A percentile compares a stretch with the other conserved stretches of the same genome.
These are phyloP conservation scores for Hyposoter didymator DNA, from an alignment of 2,888 invertebrate species.

Conservation along the genomic window DNA sequence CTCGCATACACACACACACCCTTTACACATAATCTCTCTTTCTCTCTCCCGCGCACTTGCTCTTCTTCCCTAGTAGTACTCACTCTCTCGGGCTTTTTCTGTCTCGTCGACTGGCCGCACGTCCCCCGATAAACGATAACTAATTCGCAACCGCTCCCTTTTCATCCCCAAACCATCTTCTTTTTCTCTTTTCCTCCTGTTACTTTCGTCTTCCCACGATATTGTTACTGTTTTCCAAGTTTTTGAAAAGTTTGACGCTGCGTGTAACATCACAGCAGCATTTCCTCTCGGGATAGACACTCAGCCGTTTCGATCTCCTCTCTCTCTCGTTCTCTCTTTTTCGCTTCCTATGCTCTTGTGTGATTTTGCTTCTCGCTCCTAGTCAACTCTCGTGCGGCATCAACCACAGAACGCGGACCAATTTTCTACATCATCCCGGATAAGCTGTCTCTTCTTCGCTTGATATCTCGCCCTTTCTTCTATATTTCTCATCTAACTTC, in stretches of 20 bases:
- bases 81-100: conserved; percentile 59
- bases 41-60: conserved; percentile 2
- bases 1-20: conserved; percentile 60
- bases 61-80: not conserved
- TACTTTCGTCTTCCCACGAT: conserved; percentile 69
- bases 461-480: conserved; percentile 1
- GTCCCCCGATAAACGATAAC: conserved; percentile 82
- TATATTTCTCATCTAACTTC: conserved; percentile 36
- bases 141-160: conserved; percentile 76
- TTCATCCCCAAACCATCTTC: conserved; percentile 5
- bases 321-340: not conserved
- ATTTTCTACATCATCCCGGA: conserved; percentile 40
- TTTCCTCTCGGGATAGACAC: conserved; percentile 30
- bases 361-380: not conserved
- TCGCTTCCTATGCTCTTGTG: not conserved
- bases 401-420: conserved; percentile 24
- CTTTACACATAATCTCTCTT: conserved; percentile 46
- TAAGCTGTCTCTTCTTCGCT: conserved; percentile 54
- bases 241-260: conserved; percentile 75
- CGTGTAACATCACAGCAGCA: conserved; percentile 64
- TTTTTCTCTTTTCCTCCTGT: conserved; percentile 2
- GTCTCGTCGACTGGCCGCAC: conserved; percentile 63
- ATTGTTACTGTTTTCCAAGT: conserved; percentile 81
- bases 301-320: not conserved
- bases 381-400: conserved; percentile 24